Conservation (phyloP, 1,140 invertebrate species). For the Pissodes strobi region DNA sequence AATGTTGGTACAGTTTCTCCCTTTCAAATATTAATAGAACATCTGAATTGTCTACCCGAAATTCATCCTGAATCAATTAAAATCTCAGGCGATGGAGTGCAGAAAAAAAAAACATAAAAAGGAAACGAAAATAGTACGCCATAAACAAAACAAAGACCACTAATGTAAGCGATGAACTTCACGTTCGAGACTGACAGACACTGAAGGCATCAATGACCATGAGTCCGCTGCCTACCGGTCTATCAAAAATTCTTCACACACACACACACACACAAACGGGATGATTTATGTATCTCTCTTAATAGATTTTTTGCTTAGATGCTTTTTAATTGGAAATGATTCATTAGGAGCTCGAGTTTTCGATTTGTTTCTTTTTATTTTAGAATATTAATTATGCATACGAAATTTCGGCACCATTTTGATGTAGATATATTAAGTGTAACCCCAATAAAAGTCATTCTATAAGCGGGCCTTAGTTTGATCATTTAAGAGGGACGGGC, state of each 20-base stretch:
- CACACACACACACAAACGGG: background rate
- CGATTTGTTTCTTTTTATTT: constrained; percentile 5
- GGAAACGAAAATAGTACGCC: background rate
- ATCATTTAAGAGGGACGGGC: no score
- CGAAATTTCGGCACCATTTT: constrained; percentile 16
- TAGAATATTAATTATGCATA: constrained; percentile 23
- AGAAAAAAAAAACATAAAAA: background rate
- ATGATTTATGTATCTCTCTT: constrained; percentile 30
- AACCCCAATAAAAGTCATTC: no score
- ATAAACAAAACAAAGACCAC: constrained; percentile 26
- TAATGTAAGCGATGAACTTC: constrained; percentile 29
- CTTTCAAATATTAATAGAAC: background rate
- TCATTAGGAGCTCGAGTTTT: constrained; percentile 21
- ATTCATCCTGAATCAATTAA: constrained; percentile 12
- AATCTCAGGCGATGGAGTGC: background rate
- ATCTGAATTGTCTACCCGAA: constrained; percentile 4
- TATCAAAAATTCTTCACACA: constrained; percentile 30
- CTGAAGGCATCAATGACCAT: constrained; percentile 34
- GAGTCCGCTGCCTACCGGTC: constrained; percentile 21
- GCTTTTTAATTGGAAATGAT: constrained; percentile 26
- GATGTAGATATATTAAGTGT: background rate
- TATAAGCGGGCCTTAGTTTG: no score
- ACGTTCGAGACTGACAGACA: constrained; percentile 26
- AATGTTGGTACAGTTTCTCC: background rate
- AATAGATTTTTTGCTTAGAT: constrained; percentile 34